Evolutionary conservation across 2,797 vertebrate species (phyloP), one percentile per base, ranked within the genome.

Genomic region (Hoplostethus mediterraneus): DNA sequence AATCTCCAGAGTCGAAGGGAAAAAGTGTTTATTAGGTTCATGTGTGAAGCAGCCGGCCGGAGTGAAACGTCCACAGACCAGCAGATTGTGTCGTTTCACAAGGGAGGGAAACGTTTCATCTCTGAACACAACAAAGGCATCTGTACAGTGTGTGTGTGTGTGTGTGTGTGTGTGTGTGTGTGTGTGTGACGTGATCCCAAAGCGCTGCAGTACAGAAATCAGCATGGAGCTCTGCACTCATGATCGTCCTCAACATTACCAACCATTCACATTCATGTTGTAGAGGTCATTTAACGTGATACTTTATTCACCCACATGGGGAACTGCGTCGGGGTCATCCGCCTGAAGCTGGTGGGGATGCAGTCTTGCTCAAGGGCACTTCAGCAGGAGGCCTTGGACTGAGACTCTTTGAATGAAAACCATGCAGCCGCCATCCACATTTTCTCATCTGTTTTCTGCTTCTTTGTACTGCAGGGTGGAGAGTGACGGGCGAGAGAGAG

Each of bases 11-110:
- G 84, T 85, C 65, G 55, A 61, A 75, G 81, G 74, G 77, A 64
- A 71, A 80, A 66, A 0, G n/a, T 13, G 68, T 93, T 90, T 91
- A 90, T 91, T 90, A 68, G 68, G 81, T 84, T 91, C 87, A 86
- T 58, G 72, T 90, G 86, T 90, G 79, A 87, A 82, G 86, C 81
- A 65, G 82, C 63, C 62, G 63, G 80, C 60, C 60, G 79, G 76
- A 82, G 56, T 87, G 83, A 87, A 87, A 76, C 55, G 58, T 75
- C 75, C 53, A 72, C 71, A 75, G 63, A 78, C 55, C 68, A 42
- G 60, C 65, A 48, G 56, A 61, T 67, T 70, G 60, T 72, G 66
- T 67, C 62, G 63, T 73, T 85, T 81, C 73, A 75, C 71, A 60
- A 60, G 75, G 47, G 28, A 42, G 56, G 57, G 31, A 75, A 69